These are phyloP conservation scores for Falco novaeseelandiae DNA, from an alignment of 2,797 vertebrate genomes.

Conservation along the genomic window DNA sequence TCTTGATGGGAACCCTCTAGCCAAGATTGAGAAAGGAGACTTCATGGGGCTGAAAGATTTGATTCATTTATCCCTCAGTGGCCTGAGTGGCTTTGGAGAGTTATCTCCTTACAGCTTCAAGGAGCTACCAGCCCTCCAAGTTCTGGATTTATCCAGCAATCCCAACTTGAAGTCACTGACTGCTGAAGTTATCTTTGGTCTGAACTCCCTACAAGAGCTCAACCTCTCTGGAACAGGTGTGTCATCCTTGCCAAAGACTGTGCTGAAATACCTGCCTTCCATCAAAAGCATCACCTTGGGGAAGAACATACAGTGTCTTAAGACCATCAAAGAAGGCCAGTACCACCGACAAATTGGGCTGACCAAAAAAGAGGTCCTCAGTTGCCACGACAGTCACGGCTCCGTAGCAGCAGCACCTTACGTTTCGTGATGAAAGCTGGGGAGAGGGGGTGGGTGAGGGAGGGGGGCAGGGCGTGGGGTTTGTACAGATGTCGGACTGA, in stretches of 20 bases:
- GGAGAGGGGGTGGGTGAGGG: background rate
- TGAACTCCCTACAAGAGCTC: conserved; percentile 90
- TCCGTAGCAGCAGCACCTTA: conserved; percentile 45
- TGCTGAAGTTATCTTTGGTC: conserved; percentile 83
- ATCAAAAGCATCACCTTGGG: conserved; percentile 88
- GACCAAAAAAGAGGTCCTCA: conserved; percentile 83
- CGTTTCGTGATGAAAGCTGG: conserved; percentile 55
- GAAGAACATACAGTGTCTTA: conserved; percentile 84
- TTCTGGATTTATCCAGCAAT: conserved; percentile 91
- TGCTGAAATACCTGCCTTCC: conserved; percentile 86
- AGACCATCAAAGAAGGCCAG: conserved; percentile 87
- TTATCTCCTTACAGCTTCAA: conserved; percentile 84
- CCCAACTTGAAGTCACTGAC: conserved; percentile 78
- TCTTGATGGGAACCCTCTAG: conserved; percentile 88
- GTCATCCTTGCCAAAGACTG: conserved; percentile 79
- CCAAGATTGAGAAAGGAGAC: conserved; percentile 75
- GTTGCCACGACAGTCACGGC: conserved; percentile 77
- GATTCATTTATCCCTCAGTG: conserved; percentile 87
- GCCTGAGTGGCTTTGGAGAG: conserved; percentile 76
- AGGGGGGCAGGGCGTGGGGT: fast-evolving
- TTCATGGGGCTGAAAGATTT: conserved; percentile 86
- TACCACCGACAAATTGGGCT: conserved; percentile 89
- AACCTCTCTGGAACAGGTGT: conserved; percentile 86
- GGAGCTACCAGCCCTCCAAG: conserved; percentile 86
- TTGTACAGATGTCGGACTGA: conserved; percentile 41